Evolutionary conservation across 2,888 invertebrate species (phyloP), one percentile per base, ranked within the genome.

Genomic region (Artemia sinica): DNA sequence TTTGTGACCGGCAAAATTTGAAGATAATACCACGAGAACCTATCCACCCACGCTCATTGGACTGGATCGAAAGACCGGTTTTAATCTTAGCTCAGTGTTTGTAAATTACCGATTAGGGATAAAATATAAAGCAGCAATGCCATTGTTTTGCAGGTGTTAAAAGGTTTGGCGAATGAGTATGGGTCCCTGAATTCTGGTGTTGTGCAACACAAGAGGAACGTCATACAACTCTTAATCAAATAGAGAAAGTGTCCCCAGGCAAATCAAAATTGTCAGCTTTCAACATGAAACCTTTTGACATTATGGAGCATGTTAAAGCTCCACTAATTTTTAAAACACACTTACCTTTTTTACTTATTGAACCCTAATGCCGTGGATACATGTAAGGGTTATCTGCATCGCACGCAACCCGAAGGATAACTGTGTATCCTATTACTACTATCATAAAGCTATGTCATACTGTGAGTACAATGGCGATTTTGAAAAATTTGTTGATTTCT

Each of bases 131-230:
- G 28, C 28, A 28, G 28, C 28, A 28, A 28, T 28, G 28, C 28
- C 28, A 28, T 28, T 28, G 28, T 28, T 28, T 65, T 18, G 48
- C 66, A 71, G 69, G 63, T 69, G 52, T 50, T 67, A 63, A 71
- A 66, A 74, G 51, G 14, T 28, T 70, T 49, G 14, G 65, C n/a
- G 58, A 18, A 8, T 8, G 58, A n/a, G 10, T 58, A n/a, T 18
- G n/a, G 8, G 58, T 58, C 10, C 58, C 58, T 9, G 58, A 58
- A 58, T 58, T 58, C 58, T 58, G 58, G 58, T 58, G 58, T 18
- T 14, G n/a, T 8, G 14, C 58, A 58, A 14, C 58, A 14, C 8
- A 8, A 2, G 58, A 58, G 18, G 58, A 58, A 18, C 58, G 58
- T 14, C 58, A 58, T 8, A 58, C 8, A 18, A 14, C n/a, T 10